phyloP scores from a whole-genome alignment of 1,140 invertebrate genomes.

The Lucilia cuprina region DNA sequence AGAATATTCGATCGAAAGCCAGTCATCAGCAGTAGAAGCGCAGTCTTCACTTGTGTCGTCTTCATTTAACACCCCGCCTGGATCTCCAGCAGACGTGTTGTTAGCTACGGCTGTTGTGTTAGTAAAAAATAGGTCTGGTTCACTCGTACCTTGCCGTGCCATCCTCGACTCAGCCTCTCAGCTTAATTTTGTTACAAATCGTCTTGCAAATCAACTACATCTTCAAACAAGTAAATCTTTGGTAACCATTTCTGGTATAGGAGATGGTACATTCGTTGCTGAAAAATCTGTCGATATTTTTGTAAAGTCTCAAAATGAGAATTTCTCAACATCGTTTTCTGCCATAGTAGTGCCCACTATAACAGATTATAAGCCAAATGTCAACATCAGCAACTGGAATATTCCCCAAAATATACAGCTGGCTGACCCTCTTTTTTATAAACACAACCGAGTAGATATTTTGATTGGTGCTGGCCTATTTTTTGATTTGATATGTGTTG shows the following conservation, averaged over 20 bases:
- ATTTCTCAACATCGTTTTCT: not conserved
- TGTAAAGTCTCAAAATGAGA: not conserved
- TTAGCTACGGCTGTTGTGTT: constrained; percentile 26
- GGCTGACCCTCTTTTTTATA: constrained; percentile 45
- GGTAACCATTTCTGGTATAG: constrained; percentile 12
- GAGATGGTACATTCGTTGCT: not conserved
- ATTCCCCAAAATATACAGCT: constrained; percentile 42
- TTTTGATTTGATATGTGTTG: constrained; percentile 40
- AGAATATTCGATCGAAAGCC: not conserved
- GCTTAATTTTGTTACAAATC: constrained; percentile 29
- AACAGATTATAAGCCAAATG: constrained; percentile 31
- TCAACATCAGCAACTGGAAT: constrained; percentile 22
- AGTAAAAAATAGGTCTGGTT: constrained; percentile 27
- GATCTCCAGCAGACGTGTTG: not conserved
- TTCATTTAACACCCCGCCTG: not conserved
- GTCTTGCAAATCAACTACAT: constrained; percentile 20
- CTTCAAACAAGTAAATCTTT: not conserved
- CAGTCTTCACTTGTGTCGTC: not conserved
- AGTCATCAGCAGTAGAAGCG: not conserved
- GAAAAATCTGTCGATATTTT: constrained; percentile 18
- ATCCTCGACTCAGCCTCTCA: constrained; percentile 27
- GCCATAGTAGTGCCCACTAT: constrained; percentile 9
- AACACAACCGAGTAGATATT: constrained; percentile 43
- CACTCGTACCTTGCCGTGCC: constrained; percentile 25
- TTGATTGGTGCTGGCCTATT: constrained; percentile 46